Evolutionary conservation across 2,113 vertebrate genomes (phyloP).

Genomic region (Ageneiosus marmoratus): DNA sequence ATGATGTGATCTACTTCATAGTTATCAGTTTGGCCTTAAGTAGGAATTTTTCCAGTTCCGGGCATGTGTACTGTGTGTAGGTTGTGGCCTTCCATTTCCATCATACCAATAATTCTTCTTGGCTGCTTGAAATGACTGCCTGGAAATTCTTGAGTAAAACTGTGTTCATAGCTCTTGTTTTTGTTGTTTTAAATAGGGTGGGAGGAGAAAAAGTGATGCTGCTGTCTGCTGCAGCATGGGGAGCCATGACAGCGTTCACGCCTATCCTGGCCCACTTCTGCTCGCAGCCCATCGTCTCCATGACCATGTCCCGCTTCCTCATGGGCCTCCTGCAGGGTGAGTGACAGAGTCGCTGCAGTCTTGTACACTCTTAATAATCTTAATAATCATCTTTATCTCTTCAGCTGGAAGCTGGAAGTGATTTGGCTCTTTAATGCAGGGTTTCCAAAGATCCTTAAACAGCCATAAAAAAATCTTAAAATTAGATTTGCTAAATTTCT

Average conservation of each 20-base stretch:
- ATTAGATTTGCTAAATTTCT: too few species aligned
- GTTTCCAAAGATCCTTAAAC: too few species aligned
- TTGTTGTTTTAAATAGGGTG: conserved; percentile 70
- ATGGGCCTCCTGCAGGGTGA: conserved; percentile 94
- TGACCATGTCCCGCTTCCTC: conserved; percentile 86
- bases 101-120: neutral
- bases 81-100: neutral
- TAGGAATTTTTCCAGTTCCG: neutral
- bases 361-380: neutral
- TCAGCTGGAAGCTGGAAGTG: neutral
- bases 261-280: conserved; percentile 81
- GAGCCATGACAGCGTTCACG: conserved; percentile 83
- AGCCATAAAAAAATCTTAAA: too few species aligned
- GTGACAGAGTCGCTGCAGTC: conserved; percentile 32
- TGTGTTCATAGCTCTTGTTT: neutral
- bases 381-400: neutral
- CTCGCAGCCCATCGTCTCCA: conserved; percentile 81
- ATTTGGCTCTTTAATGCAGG: too few species aligned
- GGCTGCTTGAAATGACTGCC: neutral
- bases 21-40: neutral
- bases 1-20: too few species aligned
- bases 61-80: neutral
- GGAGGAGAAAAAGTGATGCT: conserved; percentile 93
- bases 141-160: neutral
- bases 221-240: conserved; percentile 88